phyloP scores from a whole-genome alignment of 1,140 invertebrate species.

The Sesamia nonagrioides region DNA sequence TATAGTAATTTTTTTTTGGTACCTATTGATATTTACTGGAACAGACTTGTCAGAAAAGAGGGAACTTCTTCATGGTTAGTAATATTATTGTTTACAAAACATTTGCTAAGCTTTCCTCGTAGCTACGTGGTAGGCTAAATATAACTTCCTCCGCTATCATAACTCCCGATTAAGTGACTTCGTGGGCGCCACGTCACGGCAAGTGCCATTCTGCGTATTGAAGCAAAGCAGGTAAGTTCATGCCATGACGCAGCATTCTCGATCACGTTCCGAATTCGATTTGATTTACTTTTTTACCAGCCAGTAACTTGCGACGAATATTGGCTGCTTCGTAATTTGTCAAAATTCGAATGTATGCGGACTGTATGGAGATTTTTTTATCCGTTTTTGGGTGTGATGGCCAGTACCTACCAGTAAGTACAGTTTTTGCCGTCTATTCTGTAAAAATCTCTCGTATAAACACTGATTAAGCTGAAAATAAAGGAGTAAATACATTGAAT shows the following conservation, averaged over 20 bases:
- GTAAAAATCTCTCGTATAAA: too few relatives aligned
- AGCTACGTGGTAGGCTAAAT: not conserved
- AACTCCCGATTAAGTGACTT: not conserved
- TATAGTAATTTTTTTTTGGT: not conserved
- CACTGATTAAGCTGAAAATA: too few relatives aligned
- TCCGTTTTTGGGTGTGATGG: not conserved
- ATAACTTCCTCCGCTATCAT: not conserved
- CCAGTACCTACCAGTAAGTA: too few relatives aligned
- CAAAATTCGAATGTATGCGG: not conserved
- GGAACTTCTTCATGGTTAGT: not conserved
- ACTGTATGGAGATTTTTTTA: not conserved
- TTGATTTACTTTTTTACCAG: conserved; percentile 32
- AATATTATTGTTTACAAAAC: too few relatives aligned
- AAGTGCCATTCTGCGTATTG: conserved; percentile 18
- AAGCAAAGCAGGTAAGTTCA: not conserved
- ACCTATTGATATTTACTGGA: not conserved
- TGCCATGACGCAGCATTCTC: conserved; percentile 20
- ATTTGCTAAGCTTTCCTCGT: not conserved
- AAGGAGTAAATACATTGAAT: too few relatives aligned
- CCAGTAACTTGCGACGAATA: not conserved
- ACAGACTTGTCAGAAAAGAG: not conserved
- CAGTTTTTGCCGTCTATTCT: too few relatives aligned
- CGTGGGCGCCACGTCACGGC: conserved; percentile 10
- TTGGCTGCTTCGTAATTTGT: not conserved
- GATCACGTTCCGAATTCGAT: conserved; percentile 28